Base-by-base conservation (phyloP, 2,888 invertebrate genomes). In the Tanypteryx hageni region DNA sequence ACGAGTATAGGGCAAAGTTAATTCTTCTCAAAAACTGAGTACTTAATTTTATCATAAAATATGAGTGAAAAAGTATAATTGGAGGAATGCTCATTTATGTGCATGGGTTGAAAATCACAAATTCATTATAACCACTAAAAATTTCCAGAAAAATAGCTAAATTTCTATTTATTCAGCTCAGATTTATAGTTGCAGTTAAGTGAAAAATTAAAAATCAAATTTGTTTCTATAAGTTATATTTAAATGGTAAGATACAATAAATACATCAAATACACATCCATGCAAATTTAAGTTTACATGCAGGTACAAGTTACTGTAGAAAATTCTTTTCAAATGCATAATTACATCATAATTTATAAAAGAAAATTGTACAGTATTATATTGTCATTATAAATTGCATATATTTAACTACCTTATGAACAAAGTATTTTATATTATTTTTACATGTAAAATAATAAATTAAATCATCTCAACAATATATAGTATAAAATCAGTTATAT, bases 191-290 rank as follows among this genome's bases (percentile, higher is more conserved):
- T 76, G 76, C 22, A n/a, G 22, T 22, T n/a, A 27, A 76, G 27
- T 76, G 27, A 27, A 27, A 76, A 76, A 76, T 76, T 27, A 76
- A 76, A 22, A 27, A 76, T 14, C 27, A 76, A 76, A 76, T 13
- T 44, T 13, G 27, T 27, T 76, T 76, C 22, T 76, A 22, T 76
- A 22, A 76, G 22, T 27, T n/a, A 68, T 76, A 9, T 76, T 76
- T 76, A 27, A 76, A 76, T 76, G 22, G 76, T 76, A 76, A 27
- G 76, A 27, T 76, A 76, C 76, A 76, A 76, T 76, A 76, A 76
- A 76, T 76, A 76, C 76, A 76, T 76, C 76, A 76, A 68, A 76
- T 76, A 27, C 76, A 76, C 76, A 76, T 76, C 76, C 76, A 76
- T 76, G 76, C 76, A 76, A 76, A 27, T 76, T 22, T 76, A 76